These are phyloP conservation scores for Caenorhabditis sp. DNA, from an alignment of 2,888 invertebrate genomes.

Conservation along the genomic window DNA sequence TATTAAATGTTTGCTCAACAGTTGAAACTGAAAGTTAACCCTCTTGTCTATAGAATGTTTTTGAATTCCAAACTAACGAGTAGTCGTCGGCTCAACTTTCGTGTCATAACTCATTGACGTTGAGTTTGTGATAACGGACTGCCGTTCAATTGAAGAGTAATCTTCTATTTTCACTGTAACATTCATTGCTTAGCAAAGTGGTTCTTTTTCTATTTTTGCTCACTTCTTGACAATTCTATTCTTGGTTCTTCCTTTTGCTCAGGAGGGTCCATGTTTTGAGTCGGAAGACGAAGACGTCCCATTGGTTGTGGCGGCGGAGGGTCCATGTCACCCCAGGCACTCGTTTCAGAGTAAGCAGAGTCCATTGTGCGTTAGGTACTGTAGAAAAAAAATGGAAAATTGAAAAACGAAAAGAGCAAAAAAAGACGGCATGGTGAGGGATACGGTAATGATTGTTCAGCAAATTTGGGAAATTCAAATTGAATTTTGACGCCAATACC, in stretches of 20 bases:
- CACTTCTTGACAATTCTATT: constrained; percentile 44
- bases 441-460: background rate
- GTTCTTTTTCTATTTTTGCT: background rate
- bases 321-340: constrained; percentile 40
- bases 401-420: background rate
- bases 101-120: constrained; percentile 28
- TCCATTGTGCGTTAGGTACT: constrained; percentile 31
- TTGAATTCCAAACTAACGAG: constrained; percentile 17
- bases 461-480: constrained; percentile 4
- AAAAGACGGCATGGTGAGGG: background rate
- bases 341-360: constrained; percentile 15
- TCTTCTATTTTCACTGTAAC: constrained; percentile 50
- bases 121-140: constrained; percentile 43
- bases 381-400: too few relatives aligned
- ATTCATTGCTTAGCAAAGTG: background rate
- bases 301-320: constrained; percentile 9
- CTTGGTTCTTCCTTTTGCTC: constrained; percentile 44
- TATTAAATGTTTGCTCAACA: constrained; percentile 17
- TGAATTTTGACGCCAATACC: constrained; percentile 11
- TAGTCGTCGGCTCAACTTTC: constrained; percentile 22
- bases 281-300: constrained; percentile 49
- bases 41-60: background rate
- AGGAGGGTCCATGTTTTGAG: constrained; percentile 53
- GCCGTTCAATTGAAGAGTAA: constrained; percentile 22
- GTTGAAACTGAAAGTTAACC: background rate